Percentiles rank a stretch among this genome's conserved stretches.
These are phyloP conservation scores for Drosophila sulfurigaster DNA, from an alignment of 1,140 invertebrate species.

Conservation along the genomic window DNA sequence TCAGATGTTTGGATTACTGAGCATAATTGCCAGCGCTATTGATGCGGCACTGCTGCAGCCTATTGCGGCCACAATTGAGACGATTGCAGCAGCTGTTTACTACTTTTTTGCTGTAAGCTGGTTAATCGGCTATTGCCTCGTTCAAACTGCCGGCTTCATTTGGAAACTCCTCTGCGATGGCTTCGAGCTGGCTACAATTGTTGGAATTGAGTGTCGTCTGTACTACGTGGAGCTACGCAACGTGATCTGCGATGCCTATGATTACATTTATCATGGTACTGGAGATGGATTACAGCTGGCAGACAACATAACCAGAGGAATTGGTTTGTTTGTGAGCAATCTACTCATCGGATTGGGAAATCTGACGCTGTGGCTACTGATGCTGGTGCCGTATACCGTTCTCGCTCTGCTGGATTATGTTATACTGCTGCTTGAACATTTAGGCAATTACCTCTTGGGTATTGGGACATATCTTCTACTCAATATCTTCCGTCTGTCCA, in stretches of 20 bases:
- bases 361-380: conserved; percentile 42
- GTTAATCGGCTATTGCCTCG: conserved; percentile 56
- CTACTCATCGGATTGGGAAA: conserved; percentile 50
- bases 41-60: conserved; percentile 45
- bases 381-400: conserved; percentile 45
- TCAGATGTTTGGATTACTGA: conserved; percentile 49
- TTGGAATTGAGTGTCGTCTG: not conserved
- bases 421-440: conserved; percentile 14
- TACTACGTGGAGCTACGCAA: conserved; percentile 16
- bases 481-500: conserved; percentile 50
- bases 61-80: conserved; percentile 30
- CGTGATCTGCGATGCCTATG: conserved; percentile 4
- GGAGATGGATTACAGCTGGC: conserved; percentile 16
- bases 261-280: conserved; percentile 47
- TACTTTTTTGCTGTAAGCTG: conserved; percentile 62
- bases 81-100: conserved; percentile 31
- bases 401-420: conserved; percentile 32
- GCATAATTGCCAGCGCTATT: conserved; percentile 16
- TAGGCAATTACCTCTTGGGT: conserved; percentile 25
- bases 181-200: not conserved
- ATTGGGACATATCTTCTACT: conserved; percentile 43
- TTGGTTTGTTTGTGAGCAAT: conserved; percentile 21
- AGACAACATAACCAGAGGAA: not conserved
- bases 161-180: conserved; percentile 31
- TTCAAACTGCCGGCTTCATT: conserved; percentile 22